Base-by-base conservation (phyloP, 2,888 invertebrate species). In the Leptura quadrifasciata region DNA sequence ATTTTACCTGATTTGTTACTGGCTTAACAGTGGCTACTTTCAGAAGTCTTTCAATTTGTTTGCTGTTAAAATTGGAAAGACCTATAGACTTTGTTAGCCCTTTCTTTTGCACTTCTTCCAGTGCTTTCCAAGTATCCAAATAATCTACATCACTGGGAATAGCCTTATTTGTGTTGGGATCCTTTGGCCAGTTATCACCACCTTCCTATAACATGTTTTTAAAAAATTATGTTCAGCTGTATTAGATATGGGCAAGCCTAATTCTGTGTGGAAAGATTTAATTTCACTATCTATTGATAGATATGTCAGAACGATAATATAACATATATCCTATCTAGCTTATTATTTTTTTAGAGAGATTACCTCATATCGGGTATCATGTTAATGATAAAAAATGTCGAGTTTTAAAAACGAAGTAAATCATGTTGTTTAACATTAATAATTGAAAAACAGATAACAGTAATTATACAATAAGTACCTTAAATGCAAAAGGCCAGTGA, bases 11-110 rank as follows among this genome's bases (percentile, higher is more conserved):
- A 85, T 92, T 92, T 24, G 90, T 90, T 8, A 92, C 92, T 8
- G 93, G 93, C 83, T 91, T 91, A 68, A 93, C 90, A 24, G 84
- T 90, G 58, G 92, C 91, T 65, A 88, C 89, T 9, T 91, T 89
- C 61, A 94, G 79, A 39, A 95, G 84, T 67, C 93, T 90, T 21
- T 91, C 89, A 69, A 95, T 87, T 87, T 95, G 95, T 81, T 92
- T 90, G 4, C 91, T 92, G 87, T 94, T 95, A 85, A 95, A 95
- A 87, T 95, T 95, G 61, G 94, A 95, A 12, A 95, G 86, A 1
- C 95, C 95, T 80, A 95, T 94, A 75, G 92, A 92, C 83, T 92
- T 93, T 0, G 91, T 89, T 39, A 94, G 86, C 12, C 94, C 94
- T 72, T 92, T 90, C 24, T 90, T 89, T 1, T 93, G 90, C 31